phyloP scores from a whole-genome alignment of 2,888 invertebrate species.

The Cinara cedri region DNA sequence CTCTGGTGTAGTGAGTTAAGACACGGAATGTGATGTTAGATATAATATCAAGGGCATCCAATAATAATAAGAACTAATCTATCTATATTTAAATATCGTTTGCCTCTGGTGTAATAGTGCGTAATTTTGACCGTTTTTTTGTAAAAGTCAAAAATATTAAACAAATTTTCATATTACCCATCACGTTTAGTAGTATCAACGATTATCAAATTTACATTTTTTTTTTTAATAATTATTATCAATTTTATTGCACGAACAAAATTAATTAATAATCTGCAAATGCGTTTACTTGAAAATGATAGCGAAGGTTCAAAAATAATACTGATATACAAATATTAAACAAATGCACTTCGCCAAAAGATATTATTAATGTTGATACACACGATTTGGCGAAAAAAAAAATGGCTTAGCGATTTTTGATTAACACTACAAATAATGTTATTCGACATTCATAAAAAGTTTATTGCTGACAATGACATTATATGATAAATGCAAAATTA shows the following conservation, averaged over 20 bases:
- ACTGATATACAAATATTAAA: conserved; percentile 23
- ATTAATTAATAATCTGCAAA: conserved; percentile 13
- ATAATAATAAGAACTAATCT: too few relatives aligned
- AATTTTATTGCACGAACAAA: too few relatives aligned
- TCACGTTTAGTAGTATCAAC: too few relatives aligned
- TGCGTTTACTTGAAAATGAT: conserved; percentile 11
- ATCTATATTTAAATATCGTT: too few relatives aligned
- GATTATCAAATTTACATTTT: too few relatives aligned
- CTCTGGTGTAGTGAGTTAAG: background rate
- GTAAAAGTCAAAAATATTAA: too few relatives aligned
- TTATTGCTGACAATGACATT: background rate
- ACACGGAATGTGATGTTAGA: background rate
- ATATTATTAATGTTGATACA: too few relatives aligned
- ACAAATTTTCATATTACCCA: too few relatives aligned
- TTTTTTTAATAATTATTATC: too few relatives aligned
- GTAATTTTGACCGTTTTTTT: too few relatives aligned
- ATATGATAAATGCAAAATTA: background rate
- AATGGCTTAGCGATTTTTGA: background rate
- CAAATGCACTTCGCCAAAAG: conserved; percentile 22
- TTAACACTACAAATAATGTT: conserved; percentile 8
- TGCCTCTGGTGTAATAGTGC: too few relatives aligned
- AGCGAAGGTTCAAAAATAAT: background rate
- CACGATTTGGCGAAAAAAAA: conserved; percentile 15
- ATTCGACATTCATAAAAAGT: conserved; percentile 9
- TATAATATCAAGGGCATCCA: background rate